These are phyloP conservation scores for Thelaira solivaga DNA, from an alignment of 2,888 invertebrate genomes.

Conservation along the genomic window DNA sequence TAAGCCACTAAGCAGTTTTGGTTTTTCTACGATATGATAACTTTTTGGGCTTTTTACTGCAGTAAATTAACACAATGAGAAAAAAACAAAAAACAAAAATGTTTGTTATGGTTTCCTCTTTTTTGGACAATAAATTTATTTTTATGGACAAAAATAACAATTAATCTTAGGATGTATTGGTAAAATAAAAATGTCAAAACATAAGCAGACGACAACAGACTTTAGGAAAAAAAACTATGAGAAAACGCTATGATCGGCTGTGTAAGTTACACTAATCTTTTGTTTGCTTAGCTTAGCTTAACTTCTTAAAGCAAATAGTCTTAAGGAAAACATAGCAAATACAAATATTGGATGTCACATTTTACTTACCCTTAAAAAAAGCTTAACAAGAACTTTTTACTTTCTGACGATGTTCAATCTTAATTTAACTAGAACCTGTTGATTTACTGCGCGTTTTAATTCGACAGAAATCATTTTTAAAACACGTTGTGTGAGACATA, in stretches of 20 bases:
- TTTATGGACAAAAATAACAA: constrained; percentile 58
- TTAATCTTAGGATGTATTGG: constrained; percentile 62
- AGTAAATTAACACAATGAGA: constrained; percentile 16
- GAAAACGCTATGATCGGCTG: neutral
- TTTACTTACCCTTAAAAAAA: too few relatives aligned
- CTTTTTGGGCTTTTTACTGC: constrained; percentile 24
- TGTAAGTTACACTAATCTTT: too few relatives aligned
- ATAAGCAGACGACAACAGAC: constrained; percentile 46
- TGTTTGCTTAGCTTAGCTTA: too few relatives aligned
- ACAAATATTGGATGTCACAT: too few relatives aligned
- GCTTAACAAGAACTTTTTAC: too few relatives aligned
- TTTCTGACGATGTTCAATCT: too few relatives aligned
- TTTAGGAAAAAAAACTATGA: neutral
- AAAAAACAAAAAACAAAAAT: neutral
- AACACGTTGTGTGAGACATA: too few relatives aligned
- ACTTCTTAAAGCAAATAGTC: too few relatives aligned
- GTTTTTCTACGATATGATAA: constrained; percentile 9
- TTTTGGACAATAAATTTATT: constrained; percentile 55
- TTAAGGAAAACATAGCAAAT: too few relatives aligned
- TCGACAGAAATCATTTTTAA: too few relatives aligned
- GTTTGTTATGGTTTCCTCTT: constrained; percentile 15
- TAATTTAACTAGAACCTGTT: too few relatives aligned
- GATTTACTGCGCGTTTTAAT: too few relatives aligned
- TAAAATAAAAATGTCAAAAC: constrained; percentile 62
- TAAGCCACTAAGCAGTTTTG: neutral